These are phyloP conservation scores for Pandemis heparana DNA, from an alignment of 2,888 invertebrate species.

Conservation along the genomic window DNA sequence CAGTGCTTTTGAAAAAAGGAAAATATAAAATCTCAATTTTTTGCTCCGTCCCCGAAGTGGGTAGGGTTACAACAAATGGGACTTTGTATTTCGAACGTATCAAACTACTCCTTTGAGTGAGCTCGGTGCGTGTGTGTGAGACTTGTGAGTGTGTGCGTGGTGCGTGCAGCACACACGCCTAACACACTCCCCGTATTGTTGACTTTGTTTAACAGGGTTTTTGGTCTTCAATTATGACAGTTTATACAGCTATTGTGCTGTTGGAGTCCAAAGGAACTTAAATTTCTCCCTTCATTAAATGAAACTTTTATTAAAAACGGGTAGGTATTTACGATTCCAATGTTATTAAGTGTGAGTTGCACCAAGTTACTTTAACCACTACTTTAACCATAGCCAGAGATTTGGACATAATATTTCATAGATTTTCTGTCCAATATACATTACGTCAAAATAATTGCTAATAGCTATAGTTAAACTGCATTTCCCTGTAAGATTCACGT, in stretches of 20 bases:
- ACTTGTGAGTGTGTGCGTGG: conserved; percentile 55
- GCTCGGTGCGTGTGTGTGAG: conserved; percentile 41
- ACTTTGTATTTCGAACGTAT: conserved; percentile 71
- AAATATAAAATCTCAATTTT: conserved; percentile 70
- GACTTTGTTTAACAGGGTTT: conserved; percentile 55
- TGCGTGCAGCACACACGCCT: conserved; percentile 67
- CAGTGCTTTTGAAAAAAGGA: conserved; percentile 71
- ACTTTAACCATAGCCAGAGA: no score
- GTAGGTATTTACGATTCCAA: no score
- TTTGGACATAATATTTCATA: no score
- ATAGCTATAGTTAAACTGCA: no score
- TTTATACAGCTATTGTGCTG: conserved; percentile 43
- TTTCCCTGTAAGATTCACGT: not conserved
- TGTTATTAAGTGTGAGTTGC: no score
- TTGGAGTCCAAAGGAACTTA: not conserved
- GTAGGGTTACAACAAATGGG: conserved; percentile 80
- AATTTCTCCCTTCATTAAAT: not conserved
- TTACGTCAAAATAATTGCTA: no score
- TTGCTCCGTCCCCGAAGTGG: conserved; percentile 71
- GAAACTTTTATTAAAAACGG: not conserved
- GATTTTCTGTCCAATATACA: no score
- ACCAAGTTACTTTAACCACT: no score
- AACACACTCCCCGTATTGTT: conserved; percentile 52
- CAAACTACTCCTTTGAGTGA: conserved; percentile 51
- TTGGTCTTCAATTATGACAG: conserved; percentile 49